phyloP scores from a whole-genome alignment of 1,140 invertebrate genomes.

The Diachasma alloeum region DNA sequence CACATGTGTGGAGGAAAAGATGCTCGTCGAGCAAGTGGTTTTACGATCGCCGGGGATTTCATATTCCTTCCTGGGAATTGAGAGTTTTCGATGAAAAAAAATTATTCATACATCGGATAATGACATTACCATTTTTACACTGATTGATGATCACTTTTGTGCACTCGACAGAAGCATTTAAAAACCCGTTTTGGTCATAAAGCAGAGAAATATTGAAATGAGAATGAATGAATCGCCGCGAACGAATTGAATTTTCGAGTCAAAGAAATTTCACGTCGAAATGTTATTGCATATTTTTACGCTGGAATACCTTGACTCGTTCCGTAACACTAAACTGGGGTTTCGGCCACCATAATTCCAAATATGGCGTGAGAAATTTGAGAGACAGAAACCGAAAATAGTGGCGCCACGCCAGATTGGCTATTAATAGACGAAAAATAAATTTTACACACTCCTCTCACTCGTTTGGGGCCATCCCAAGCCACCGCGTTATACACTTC shows the following conservation, averaged over 20 bases:
- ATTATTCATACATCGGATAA: background rate
- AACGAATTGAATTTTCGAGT: too few relatives aligned
- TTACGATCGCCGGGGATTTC: background rate
- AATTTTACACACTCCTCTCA: slow-evolving; percentile 49
- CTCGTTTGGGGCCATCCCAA: slow-evolving; percentile 12
- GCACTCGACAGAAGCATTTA: too few relatives aligned
- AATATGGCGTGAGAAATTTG: slow-evolving; percentile 64
- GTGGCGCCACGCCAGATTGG: slow-evolving; percentile 54
- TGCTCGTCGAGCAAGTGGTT: background rate
- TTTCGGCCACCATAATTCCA: slow-evolving; percentile 52
- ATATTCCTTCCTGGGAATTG: background rate
- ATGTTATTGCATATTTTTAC: too few relatives aligned
- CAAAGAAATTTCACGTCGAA: too few relatives aligned
- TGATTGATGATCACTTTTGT: too few relatives aligned
- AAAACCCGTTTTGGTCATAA: too few relatives aligned
- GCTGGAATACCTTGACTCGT: too few relatives aligned
- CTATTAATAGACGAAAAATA: slow-evolving; percentile 63
- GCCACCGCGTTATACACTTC: background rate
- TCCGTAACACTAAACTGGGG: background rate
- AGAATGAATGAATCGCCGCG: too few relatives aligned
- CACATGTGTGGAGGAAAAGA: background rate
- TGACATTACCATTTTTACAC: too few relatives aligned
- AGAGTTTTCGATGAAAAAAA: background rate
- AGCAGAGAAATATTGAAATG: too few relatives aligned
- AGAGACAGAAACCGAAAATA: slow-evolving; percentile 60